Conservation (phyloP, 2,113 vertebrate genomes). For the Connochaetes taurinus region DNA sequence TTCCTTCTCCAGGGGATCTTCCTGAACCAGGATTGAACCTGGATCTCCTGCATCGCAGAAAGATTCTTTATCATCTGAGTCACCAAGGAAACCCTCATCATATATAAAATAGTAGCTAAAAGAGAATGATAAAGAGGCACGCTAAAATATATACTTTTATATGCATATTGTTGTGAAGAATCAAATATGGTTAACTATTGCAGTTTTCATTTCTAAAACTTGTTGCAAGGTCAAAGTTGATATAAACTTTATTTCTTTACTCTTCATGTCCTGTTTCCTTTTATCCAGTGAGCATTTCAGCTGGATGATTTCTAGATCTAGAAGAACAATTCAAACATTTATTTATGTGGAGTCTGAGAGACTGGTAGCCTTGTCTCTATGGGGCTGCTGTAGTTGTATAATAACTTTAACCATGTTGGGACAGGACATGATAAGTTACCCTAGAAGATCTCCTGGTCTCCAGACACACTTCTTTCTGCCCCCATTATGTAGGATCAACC, state of each 20-base stretch:
- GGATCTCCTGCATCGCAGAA: not conserved
- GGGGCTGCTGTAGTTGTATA: not conserved
- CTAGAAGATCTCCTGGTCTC: not conserved
- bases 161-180: not conserved
- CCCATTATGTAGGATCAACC: not conserved
- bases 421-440: not conserved
- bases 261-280: not conserved
- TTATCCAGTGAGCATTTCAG: not conserved
- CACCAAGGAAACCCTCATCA: not conserved
- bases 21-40: not conserved
- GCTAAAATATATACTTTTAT: not conserved
- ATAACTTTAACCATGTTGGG: not conserved
- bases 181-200: not conserved
- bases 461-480: not conserved
- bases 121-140: not conserved
- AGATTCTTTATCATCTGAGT: not conserved
- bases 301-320: not conserved
- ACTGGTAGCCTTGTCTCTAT: not conserved
- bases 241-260: not conserved
- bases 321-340: not conserved
- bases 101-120: not conserved
- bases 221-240: not conserved
- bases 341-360: not conserved
- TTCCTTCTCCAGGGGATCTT: not conserved
- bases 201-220: not conserved